Evolutionary conservation across 2,113 vertebrate species (phyloP).

Genomic region (Tringa solitaria): DNA sequence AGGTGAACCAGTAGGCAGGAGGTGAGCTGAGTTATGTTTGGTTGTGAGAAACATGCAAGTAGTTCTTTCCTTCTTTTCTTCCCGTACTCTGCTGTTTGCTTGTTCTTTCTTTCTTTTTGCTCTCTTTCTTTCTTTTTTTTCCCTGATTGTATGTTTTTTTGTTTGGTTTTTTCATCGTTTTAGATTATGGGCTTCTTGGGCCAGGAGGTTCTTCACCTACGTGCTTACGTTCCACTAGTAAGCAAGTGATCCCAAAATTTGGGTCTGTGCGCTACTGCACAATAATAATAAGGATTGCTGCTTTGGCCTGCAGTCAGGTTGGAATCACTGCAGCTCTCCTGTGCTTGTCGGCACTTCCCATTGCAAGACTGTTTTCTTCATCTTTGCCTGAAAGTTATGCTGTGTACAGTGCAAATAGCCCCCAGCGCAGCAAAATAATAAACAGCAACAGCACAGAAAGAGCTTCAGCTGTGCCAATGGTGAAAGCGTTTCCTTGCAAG

Average conservation of each 20-base stretch:
- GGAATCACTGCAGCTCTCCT: background rate
- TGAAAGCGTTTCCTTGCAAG: constrained; percentile 15
- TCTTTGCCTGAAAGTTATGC: background rate
- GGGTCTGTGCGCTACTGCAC: background rate
- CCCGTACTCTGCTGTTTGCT: background rate
- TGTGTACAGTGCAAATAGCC: background rate
- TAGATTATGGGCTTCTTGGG: background rate
- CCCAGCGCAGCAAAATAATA: background rate
- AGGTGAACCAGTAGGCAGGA: background rate
- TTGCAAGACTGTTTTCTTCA: background rate
- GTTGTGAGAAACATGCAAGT: background rate
- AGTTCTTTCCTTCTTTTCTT: background rate
- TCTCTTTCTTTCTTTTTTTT: background rate
- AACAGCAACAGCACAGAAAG: background rate
- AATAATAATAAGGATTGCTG: background rate
- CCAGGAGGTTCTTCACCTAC: background rate
- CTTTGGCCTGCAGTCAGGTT: background rate
- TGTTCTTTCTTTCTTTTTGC: background rate
- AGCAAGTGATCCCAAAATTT: background rate
- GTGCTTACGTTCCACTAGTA: background rate
- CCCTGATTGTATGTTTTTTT: background rate
- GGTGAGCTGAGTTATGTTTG: background rate
- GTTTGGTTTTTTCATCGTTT: background rate
- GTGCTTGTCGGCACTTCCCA: background rate
- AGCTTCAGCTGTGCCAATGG: background rate